A percentile compares a stretch with the other conserved stretches of the same genome.
Evolutionary conservation across 2,113 vertebrate genomes (phyloP).

Genomic region (Pantherophis guttatus): DNA sequence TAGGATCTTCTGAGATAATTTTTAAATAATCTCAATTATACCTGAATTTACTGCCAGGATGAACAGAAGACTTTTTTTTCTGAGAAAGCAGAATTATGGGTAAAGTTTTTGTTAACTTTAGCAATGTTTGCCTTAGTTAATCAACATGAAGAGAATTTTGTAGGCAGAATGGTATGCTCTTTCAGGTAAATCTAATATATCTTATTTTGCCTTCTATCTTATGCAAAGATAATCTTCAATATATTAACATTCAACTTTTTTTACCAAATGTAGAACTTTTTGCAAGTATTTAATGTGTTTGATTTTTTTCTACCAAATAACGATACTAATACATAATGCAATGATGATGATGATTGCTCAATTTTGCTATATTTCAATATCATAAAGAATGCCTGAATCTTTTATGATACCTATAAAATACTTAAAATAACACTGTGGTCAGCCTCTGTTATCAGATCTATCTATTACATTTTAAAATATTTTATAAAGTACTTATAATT

Average conservation of each 20-base stretch:
- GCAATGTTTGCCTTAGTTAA: neutral
- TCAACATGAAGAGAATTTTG: neutral
- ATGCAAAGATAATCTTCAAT: neutral
- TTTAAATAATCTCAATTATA: neutral
- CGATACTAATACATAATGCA: neutral
- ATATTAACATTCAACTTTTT: neutral
- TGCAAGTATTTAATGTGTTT: neutral
- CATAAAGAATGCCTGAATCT: neutral
- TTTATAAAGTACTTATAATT: neutral
- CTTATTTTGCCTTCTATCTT: neutral
- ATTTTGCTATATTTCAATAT: neutral
- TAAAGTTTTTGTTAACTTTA: neutral
- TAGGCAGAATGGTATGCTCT: neutral
- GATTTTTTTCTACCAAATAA: neutral
- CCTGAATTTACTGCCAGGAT: neutral
- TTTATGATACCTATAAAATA: slow-evolving; percentile 9
- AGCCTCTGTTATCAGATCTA: neutral
- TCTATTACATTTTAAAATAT: slow-evolving; percentile 1
- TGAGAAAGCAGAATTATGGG: neutral
- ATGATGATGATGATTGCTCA: neutral
- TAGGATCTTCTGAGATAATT: neutral
- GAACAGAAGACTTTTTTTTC: neutral
- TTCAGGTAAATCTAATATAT: neutral
- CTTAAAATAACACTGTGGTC: slow-evolving; percentile 29
- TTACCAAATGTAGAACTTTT: neutral